Evolutionary conservation across 1,140 invertebrate species (phyloP).

Genomic region (Acromyrmex heyeri): DNA sequence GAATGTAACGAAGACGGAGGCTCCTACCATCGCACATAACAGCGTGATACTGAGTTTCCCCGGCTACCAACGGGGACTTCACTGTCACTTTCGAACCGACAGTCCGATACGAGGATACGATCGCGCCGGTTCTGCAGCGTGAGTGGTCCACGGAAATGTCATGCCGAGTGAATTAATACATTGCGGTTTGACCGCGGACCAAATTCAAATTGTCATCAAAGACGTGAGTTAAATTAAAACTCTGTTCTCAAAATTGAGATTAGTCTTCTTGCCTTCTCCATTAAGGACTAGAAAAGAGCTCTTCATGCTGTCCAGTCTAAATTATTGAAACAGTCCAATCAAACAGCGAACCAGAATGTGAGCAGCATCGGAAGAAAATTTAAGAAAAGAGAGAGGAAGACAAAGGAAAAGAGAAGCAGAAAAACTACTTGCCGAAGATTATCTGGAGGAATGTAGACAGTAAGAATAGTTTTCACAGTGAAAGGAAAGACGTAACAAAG

Average conservation of each 20-base stretch:
- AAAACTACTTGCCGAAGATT: background rate
- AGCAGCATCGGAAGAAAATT: background rate
- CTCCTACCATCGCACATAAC: constrained; percentile 80
- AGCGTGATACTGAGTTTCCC: constrained; percentile 77
- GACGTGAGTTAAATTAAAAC: constrained; percentile 4
- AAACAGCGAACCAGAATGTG: background rate
- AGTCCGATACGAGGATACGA: constrained; percentile 80
- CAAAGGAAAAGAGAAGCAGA: background rate
- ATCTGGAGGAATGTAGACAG: background rate
- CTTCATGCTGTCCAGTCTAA: background rate
- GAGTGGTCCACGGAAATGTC: constrained; percentile 58
- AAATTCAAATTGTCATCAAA: background rate
- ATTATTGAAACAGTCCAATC: background rate
- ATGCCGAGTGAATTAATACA: background rate
- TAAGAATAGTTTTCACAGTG: background rate
- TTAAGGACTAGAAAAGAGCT: background rate
- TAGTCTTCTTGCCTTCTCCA: background rate
- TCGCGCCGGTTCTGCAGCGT: constrained; percentile 19
- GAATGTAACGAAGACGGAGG: constrained; percentile 47
- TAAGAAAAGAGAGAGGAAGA: background rate
- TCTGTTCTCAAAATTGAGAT: background rate
- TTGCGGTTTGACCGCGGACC: background rate
- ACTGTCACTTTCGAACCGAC: constrained; percentile 85
- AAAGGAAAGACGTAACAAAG: constrained; percentile 3
- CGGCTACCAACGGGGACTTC: constrained; percentile 70